phyloP scores from a whole-genome alignment of 2,888 invertebrate genomes.

The Mesopsocus fuscifrons region DNA sequence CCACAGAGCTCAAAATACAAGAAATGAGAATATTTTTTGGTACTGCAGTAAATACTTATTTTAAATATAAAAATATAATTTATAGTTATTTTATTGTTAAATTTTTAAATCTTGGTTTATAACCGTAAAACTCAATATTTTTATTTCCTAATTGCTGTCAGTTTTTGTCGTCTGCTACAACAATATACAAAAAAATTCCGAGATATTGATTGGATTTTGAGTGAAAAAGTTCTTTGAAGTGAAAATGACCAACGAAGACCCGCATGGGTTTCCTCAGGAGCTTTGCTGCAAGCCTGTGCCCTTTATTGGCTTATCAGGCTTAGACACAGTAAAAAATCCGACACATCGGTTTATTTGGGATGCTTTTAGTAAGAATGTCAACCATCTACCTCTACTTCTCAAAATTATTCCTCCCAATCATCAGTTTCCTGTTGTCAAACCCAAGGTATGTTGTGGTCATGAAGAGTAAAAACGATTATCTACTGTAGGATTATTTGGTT shows the following conservation, averaged over 20 bases:
- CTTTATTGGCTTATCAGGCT: slow-evolving; percentile 70
- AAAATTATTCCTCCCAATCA: slow-evolving; percentile 62
- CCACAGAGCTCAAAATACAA: too few species aligned
- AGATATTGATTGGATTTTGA: too few species aligned
- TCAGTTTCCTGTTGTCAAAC: slow-evolving; percentile 73
- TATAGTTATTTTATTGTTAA: too few species aligned
- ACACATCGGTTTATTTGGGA: slow-evolving; percentile 89
- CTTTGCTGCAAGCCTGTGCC: slow-evolving; percentile 68
- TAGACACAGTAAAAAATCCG: slow-evolving; percentile 67
- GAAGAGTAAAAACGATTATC: not conserved
- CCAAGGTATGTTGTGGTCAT: slow-evolving; percentile 28
- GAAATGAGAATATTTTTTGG: too few species aligned
- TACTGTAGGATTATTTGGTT: not conserved
- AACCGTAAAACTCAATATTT: too few species aligned
- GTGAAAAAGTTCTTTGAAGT: too few species aligned
- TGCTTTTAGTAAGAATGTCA: slow-evolving; percentile 65
- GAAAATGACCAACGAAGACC: slow-evolving; percentile 19
- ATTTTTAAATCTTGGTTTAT: too few species aligned
- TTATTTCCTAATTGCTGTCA: too few species aligned
- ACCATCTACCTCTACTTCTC: slow-evolving; percentile 68
- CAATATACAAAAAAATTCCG: too few species aligned
- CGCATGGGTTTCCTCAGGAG: slow-evolving; percentile 58
- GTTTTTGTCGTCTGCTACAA: too few species aligned
- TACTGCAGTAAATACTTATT: too few species aligned
- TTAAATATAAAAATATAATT: too few species aligned